Evolutionary conservation across 2,888 invertebrate genomes (phyloP).

Genomic region (Harpalus rubripes): DNA sequence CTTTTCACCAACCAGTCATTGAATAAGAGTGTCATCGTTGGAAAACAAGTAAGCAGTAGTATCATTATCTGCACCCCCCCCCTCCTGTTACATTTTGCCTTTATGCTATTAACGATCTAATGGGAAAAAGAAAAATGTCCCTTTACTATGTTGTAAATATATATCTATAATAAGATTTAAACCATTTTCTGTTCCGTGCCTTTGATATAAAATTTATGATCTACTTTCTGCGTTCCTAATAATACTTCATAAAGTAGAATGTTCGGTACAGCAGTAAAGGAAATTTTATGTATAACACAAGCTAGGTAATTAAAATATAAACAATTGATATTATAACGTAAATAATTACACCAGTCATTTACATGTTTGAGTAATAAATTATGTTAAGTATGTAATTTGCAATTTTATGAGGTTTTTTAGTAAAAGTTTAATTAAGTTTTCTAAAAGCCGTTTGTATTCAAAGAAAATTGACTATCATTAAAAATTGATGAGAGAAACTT

Average conservation of each 20-base stretch:
- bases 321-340: constrained; percentile 20
- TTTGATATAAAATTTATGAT: not conserved
- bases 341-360: constrained; percentile 12
- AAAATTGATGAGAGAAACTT: not conserved
- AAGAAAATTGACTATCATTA: not conserved
- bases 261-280: not conserved
- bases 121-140: no score
- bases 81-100: no score
- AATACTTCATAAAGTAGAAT: not conserved
- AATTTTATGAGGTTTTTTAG: constrained; percentile 28
- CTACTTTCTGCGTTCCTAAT: not conserved
- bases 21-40: no score
- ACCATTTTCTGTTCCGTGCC: not conserved
- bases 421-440: constrained; percentile 42
- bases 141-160: not conserved
- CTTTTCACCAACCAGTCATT: no score
- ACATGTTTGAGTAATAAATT: constrained; percentile 41
- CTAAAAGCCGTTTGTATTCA: constrained; percentile 21
- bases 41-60: no score
- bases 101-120: no score
- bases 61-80: no score
- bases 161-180: not conserved
- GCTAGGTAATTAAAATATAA: constrained; percentile 5
- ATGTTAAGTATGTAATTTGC: constrained; percentile 36
- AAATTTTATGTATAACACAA: constrained; percentile 1